phyloP scores from a whole-genome alignment of 2,797 vertebrate species.

The Dendrocincla tyrannina region DNA sequence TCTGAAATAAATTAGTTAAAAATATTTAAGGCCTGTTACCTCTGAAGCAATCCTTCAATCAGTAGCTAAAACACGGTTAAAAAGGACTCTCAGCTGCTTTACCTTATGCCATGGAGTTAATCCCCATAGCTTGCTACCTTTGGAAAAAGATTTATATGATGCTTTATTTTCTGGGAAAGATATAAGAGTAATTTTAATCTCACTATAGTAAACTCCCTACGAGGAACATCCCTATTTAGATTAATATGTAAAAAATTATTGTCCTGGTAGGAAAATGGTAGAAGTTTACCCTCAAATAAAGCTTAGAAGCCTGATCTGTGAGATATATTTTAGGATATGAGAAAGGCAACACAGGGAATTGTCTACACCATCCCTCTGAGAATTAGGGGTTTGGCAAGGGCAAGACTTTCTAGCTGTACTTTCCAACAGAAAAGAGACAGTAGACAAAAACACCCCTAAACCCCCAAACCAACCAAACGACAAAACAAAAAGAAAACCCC shows the following conservation, averaged over 20 bases:
- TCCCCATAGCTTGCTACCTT: neutral
- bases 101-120: neutral
- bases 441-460: neutral
- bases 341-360: neutral
- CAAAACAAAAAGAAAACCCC: neutral
- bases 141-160: neutral
- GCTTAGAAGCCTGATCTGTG: neutral
- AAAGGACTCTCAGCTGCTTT: neutral
- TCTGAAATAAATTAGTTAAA: neutral
- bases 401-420: neutral
- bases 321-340: neutral
- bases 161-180: neutral
- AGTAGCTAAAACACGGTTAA: neutral
- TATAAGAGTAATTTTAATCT: neutral
- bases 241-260: neutral
- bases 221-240: neutral
- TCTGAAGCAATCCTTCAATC: neutral
- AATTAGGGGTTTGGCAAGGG: neutral
- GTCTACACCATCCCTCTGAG: neutral
- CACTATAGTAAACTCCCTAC: neutral
- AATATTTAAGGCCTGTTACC: neutral
- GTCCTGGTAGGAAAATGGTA: neutral
- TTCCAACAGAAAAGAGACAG: neutral
- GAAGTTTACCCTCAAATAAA: neutral
- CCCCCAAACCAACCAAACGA: neutral